Base-by-base conservation (phyloP, 2,797 vertebrate genomes). In the Gadopsis marmoratus region DNA sequence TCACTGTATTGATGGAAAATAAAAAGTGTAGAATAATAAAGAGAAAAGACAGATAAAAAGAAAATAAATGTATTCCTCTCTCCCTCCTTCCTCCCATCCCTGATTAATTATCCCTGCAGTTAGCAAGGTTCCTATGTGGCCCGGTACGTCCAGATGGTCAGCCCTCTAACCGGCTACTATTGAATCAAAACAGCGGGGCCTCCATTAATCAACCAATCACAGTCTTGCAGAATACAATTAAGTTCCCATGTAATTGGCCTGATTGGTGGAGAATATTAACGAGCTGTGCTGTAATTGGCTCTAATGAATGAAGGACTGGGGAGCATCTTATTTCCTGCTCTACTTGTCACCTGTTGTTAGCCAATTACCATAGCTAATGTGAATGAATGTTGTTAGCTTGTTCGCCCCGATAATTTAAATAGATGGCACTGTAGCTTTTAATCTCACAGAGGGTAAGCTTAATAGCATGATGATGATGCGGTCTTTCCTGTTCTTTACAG, bases 231-330 rank as follows among this genome's bases (percentile, higher is more conserved):
- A 89, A 94, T 85, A 81, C 69, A 87, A 89, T 93, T 90, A 90
- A 33, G 63, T 58, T 60, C 56, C 78, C 19, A 23, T 74, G 65
- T 92, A 94, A 94, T 94, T 91, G 85, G 61, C 69, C 88, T 90
- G 84, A 94, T 92, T 93, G 89, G 93, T 86, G 82, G 88, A 81
- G 88, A 91, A 94, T 93, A 93, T 93, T 93, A 94, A 95, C 71
- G 89, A 92, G 80, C 83, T 74, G 16, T 43, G 66, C 79, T 75
- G 82, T 94, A 93, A 94, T 91, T 91, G 86, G 74, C 76, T 74
- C 21, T 89, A 91, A 93, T 92, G 69, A 90, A 89, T 72, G 88
- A 82, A 58, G 31, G 76, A 43, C 82, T 63, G 62, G 78, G 86
- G 71, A 82, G 78, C 74, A 55, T 91, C 91, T 90, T 86, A 87